Evolutionary conservation across 2,113 vertebrate species (phyloP).

Genomic region (Lathamus discolor): DNA sequence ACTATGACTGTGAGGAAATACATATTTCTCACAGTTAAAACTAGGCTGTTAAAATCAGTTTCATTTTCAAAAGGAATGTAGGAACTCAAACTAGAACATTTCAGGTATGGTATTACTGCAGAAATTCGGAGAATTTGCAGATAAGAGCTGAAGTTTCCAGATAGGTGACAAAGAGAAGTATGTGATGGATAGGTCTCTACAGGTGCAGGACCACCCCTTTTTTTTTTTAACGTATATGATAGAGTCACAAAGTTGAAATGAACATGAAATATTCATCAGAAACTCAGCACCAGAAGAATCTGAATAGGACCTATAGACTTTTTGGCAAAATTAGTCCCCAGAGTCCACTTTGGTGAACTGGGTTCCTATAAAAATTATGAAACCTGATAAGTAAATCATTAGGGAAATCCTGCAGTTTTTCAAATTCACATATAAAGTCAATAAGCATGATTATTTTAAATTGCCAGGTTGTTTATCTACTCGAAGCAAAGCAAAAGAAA

Average conservation of each 20-base stretch:
- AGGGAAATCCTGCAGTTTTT: conserved; percentile 13
- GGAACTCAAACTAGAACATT: neutral
- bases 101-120: neutral
- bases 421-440: neutral
- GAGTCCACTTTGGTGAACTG: neutral
- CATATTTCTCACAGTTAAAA: neutral
- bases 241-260: neutral
- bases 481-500: neutral
- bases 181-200: neutral
- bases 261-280: neutral
- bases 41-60: neutral
- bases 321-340: neutral
- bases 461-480: conserved; percentile 15
- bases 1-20: neutral
- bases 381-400: neutral
- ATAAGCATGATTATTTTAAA: neutral
- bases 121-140: neutral
- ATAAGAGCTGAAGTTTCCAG: neutral
- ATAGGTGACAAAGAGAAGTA: neutral
- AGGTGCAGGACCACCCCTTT: neutral
- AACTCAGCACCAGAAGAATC: neutral
- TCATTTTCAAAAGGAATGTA: neutral
- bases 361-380: neutral
- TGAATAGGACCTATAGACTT: neutral
- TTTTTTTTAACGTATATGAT: neutral